Evolutionary conservation across 2,888 invertebrate genomes (phyloP).

Genomic region (Phaonia tiefii): DNA sequence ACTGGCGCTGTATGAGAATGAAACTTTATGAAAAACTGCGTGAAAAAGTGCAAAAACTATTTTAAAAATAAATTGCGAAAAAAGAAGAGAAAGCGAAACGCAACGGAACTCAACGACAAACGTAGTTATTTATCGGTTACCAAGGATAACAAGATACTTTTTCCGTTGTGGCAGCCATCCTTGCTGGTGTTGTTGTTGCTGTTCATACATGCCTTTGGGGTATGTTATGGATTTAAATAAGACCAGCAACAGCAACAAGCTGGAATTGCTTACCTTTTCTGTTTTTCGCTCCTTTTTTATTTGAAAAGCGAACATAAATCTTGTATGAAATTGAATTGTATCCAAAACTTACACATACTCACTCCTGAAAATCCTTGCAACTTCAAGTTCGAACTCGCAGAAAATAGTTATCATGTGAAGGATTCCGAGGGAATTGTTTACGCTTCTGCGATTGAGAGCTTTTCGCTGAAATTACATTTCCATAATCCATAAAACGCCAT

Average conservation of each 20-base stretch:
- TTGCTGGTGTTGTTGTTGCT: not conserved
- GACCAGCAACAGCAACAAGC: constrained; percentile 12
- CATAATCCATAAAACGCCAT: constrained; percentile 6
- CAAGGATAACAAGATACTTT: constrained; percentile 41
- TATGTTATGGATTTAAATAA: constrained; percentile 30
- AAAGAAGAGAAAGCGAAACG: constrained; percentile 10
- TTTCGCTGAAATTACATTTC: constrained; percentile 9
- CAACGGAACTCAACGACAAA: constrained; percentile 16
- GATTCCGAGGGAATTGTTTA: not conserved
- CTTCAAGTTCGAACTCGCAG: not conserved
- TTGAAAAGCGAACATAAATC: constrained; percentile 15
- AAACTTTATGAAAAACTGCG: constrained; percentile 28
- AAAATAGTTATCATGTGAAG: not conserved
- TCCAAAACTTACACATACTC: constrained; percentile 4
- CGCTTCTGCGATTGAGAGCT: not conserved
- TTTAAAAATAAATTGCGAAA: constrained; percentile 21
- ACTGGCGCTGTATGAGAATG: not conserved
- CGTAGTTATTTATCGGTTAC: constrained; percentile 37
- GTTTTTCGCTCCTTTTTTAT: constrained; percentile 8
- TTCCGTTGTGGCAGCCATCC: not conserved
- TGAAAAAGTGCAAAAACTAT: constrained; percentile 24
- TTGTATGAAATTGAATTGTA: constrained; percentile 34
- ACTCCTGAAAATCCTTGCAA: not conserved
- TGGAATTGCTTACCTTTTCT: constrained; percentile 2
- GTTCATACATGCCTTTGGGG: constrained; percentile 3